A percentile compares a stretch with the other conserved stretches of the same genome.
Conservation (phyloP, 2,797 vertebrate genomes). For the Esox lucius region DNA sequence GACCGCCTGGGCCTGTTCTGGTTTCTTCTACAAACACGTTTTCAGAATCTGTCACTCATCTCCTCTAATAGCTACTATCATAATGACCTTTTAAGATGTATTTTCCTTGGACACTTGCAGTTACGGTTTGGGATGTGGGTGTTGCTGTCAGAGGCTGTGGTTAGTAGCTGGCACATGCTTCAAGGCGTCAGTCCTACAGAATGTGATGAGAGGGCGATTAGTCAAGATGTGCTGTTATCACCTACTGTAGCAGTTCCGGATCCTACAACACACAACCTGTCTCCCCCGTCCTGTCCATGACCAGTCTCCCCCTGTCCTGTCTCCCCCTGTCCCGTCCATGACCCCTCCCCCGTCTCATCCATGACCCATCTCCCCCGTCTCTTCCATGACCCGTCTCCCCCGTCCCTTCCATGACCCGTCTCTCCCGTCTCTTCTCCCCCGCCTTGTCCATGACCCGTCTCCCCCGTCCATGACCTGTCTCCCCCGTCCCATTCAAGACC, state of each 20-base stretch:
- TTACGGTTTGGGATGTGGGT: conserved; percentile 9
- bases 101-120: conserved; percentile 3
- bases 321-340: too few relatives aligned
- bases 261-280: neutral
- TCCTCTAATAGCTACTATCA: neutral
- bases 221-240: neutral
- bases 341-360: too few relatives aligned
- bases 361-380: too few relatives aligned
- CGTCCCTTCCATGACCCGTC: too few relatives aligned
- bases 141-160: neutral
- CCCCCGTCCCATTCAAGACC: neutral
- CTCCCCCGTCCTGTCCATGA: conserved; percentile 20
- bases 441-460: too few relatives aligned
- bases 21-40: neutral
- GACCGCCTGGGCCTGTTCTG: neutral
- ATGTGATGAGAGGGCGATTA: conserved; percentile 31
- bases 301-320: too few relatives aligned
- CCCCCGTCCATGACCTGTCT: too few relatives aligned
- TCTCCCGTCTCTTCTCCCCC: too few relatives aligned
- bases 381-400: too few relatives aligned
- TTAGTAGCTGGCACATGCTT: conserved; percentile 39
- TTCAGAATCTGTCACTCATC: conserved; percentile 43
- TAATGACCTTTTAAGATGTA: conserved; percentile 38
- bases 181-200: conserved; percentile 45
- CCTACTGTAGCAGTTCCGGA: neutral